Conservation (phyloP, 2,113 vertebrate genomes). For the Psephotus haematonotus region DNA sequence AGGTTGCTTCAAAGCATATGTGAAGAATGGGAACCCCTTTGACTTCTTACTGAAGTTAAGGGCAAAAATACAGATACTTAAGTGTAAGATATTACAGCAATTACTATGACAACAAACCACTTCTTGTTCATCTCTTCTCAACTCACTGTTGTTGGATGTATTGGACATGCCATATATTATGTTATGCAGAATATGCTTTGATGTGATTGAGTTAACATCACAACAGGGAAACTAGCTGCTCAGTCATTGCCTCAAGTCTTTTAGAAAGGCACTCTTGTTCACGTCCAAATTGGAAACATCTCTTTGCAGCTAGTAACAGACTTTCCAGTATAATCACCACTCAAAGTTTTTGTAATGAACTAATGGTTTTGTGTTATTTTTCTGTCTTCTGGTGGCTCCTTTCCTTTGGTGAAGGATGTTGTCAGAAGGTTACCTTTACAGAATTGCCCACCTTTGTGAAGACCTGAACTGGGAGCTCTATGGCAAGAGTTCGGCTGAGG, state of each 20-base stretch:
- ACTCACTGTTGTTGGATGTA: background rate
- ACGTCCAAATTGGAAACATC: accelerated
- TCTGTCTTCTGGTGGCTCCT: background rate
- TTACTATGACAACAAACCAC: background rate
- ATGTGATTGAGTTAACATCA: background rate
- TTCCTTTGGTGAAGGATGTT: constrained; percentile 81
- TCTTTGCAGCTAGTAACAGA: background rate
- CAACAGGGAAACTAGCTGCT: background rate
- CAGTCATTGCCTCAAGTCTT: background rate
- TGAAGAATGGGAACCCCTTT: background rate
- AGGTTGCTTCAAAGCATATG: background rate
- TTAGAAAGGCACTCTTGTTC: background rate
- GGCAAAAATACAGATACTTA: background rate
- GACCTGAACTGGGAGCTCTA: constrained; percentile 25
- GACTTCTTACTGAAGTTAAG: background rate
- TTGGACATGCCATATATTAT: accelerated
- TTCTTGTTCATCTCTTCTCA: background rate
- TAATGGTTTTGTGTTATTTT: background rate
- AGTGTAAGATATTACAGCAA: background rate
- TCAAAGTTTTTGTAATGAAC: background rate
- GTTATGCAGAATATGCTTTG: background rate
- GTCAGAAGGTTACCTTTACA: constrained; percentile 87
- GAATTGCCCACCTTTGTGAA: constrained; percentile 77
- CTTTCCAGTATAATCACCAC: accelerated
- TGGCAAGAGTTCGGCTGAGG: constrained; percentile 27